Conservation (phyloP, 2,797 vertebrate species). For the Lophius americanus region DNA sequence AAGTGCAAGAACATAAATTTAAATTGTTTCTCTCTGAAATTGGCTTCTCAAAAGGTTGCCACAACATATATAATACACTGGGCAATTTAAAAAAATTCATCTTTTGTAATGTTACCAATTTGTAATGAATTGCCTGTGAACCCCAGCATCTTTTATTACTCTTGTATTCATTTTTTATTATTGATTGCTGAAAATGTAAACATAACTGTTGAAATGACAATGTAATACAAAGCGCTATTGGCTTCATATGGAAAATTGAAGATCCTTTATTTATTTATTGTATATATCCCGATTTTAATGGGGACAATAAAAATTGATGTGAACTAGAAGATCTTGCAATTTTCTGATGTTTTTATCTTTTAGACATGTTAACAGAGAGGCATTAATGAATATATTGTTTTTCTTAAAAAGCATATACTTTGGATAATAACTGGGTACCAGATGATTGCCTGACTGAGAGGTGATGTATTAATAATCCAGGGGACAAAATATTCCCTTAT, state of each 20-base stretch:
- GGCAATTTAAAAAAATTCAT: too few species aligned
- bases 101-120: too few species aligned
- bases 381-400: conserved; percentile 19
- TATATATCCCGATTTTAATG: neutral
- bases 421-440: conserved; percentile 5
- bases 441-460: conserved; percentile 14
- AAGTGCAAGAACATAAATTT: neutral
- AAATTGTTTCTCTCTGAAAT: neutral
- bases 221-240: neutral
- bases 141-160: conserved; percentile 8
- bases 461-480: conserved; percentile 29
- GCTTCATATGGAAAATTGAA: conserved; percentile 9
- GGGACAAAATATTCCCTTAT: conserved; percentile 24
- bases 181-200: conserved; percentile 10
- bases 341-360: neutral
- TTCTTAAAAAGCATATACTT: conserved; percentile 11
- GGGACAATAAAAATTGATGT: neutral
- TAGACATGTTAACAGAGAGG: too few species aligned
- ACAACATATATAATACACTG: too few species aligned
- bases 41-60: neutral
- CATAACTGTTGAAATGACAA: neutral
- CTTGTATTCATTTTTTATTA: conserved; percentile 22
- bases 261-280: neutral
- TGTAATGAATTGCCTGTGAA: conserved; percentile 1
- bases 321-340: neutral